Evolutionary conservation across 2,113 vertebrate species (phyloP).

Genomic region (Recurvirostra avosetta): DNA sequence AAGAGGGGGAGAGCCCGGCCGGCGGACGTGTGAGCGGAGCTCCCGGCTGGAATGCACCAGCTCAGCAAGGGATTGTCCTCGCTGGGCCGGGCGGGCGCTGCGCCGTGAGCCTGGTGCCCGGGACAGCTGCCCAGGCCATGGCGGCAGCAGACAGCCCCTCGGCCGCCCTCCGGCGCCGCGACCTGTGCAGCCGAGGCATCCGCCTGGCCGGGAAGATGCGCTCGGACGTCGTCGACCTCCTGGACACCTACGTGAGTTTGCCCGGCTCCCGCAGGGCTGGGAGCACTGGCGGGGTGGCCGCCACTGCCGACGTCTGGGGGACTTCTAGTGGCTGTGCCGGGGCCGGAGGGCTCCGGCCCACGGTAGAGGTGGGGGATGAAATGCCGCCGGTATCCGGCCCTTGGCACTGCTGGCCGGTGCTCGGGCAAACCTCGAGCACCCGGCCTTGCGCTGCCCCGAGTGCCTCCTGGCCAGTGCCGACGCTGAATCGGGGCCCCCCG

Average conservation of each 20-base stretch:
- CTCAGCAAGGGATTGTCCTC: conserved; percentile 69
- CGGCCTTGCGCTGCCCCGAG: fast-evolving
- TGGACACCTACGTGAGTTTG: conserved; percentile 72
- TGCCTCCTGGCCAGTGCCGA: fast-evolving
- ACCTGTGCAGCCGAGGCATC: conserved; percentile 69
- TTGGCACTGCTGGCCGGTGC: fast-evolving
- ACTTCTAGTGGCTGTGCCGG: not conserved
- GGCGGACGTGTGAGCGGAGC: conserved; percentile 54
- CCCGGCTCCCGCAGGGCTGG: fast-evolving
- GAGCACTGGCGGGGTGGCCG: fast-evolving
- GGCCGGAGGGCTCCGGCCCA: fast-evolving
- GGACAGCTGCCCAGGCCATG: conserved; percentile 55
- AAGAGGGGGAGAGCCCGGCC: conserved; percentile 57
- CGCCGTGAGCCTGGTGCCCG: not conserved
- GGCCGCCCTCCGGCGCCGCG: not conserved
- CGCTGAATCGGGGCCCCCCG: not conserved
- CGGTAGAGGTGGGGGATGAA: fast-evolving
- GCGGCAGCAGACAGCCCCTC: conserved; percentile 57
- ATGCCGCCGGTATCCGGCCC: fast-evolving
- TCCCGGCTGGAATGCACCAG: conserved; percentile 64
- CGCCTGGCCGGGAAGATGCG: conserved; percentile 77
- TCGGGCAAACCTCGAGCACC: fast-evolving
- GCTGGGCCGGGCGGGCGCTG: not conserved
- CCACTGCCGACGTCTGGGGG: fast-evolving
- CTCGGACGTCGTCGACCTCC: conserved; percentile 61